phyloP scores from a whole-genome alignment of 2,888 invertebrate species.

The Eupeodes luniger region DNA sequence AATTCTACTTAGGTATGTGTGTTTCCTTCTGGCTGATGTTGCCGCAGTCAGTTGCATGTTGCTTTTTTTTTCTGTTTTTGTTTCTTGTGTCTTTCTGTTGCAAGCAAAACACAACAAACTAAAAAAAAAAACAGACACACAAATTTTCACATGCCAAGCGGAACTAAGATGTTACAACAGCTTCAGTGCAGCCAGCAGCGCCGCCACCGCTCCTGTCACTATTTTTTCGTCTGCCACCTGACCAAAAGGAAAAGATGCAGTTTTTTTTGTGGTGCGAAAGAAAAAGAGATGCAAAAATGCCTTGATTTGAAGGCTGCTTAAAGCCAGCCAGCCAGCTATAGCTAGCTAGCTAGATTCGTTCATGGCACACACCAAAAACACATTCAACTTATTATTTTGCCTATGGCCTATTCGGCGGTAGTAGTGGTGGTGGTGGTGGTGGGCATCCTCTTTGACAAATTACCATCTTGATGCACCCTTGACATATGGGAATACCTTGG shows the following conservation, averaged over 20 bases:
- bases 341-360: not conserved
- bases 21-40: slow-evolving; percentile 42
- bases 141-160: slow-evolving; percentile 56
- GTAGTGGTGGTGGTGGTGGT: slow-evolving; percentile 71
- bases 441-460: slow-evolving; percentile 75
- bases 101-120: not conserved
- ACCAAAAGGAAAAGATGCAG: slow-evolving; percentile 44
- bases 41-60: slow-evolving; percentile 24
- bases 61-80: not conserved
- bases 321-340: slow-evolving; percentile 14
- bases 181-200: not conserved
- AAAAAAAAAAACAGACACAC: slow-evolving; percentile 20
- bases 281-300: slow-evolving; percentile 50
- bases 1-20: slow-evolving; percentile 51
- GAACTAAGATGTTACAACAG: slow-evolving; percentile 65
- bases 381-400: slow-evolving; percentile 43
- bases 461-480: slow-evolving; percentile 76
- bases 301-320: slow-evolving; percentile 68
- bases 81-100: not conserved
- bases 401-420: not conserved
- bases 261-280: slow-evolving; percentile 35
- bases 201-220: not conserved
- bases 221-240: slow-evolving; percentile 56
- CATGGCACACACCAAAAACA: slow-evolving; percentile 55
- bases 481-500: slow-evolving; percentile 74